Base-by-base conservation (phyloP, 1,140 invertebrate genomes). In the Agrilus planipennis region DNA sequence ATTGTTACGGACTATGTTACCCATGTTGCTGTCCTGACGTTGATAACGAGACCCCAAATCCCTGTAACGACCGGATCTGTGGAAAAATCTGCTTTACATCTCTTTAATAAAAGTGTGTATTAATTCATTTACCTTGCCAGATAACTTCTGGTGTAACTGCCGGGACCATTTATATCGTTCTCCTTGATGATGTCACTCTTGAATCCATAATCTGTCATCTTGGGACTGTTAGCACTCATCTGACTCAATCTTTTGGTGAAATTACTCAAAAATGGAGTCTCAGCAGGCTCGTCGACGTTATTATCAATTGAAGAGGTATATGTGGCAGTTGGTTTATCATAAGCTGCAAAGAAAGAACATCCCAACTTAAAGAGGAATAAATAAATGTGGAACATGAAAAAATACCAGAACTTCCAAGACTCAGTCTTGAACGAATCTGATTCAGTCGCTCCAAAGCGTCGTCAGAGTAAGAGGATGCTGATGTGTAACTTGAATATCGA, bases 261-360 rank as follows among this genome's bases (percentile, higher is more conserved):
- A 49, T 74, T 77, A 45, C 74, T 77, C 47, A 79, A 60, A 54
- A 73, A 80, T 27, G 77, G 77, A 45, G 73, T 76, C 53, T 78
- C 72, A 31, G 63, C 61, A 49, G 47, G 53, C 6, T 53, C 53
- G 0, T 42, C 40, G 9, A 22, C 32, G 11, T 30, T 31, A 23
- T 36, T 41, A n/a, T 39, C 47, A 6, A 20, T n/a, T 3, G 47
- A n/a, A 16, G 41, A 34, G 9, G 41, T 36, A 22, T 42, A 46
- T 2, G 41, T 17, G 30, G n/a, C 12, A 15, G 21, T 30, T 18
- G 41, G 34, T 21, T 38, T 47, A 18, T 55, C 52, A 39, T 46
- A 49, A 15, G 32, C 49, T 45, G 27, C 35, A 45, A 46, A n/a
- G n/a, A n/a, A n/a, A n/a, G n/a, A n/a, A n/a, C n/a, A n/a, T n/a